phyloP scores from a whole-genome alignment of 1,140 invertebrate species.

The Tribolium castaneum region DNA sequence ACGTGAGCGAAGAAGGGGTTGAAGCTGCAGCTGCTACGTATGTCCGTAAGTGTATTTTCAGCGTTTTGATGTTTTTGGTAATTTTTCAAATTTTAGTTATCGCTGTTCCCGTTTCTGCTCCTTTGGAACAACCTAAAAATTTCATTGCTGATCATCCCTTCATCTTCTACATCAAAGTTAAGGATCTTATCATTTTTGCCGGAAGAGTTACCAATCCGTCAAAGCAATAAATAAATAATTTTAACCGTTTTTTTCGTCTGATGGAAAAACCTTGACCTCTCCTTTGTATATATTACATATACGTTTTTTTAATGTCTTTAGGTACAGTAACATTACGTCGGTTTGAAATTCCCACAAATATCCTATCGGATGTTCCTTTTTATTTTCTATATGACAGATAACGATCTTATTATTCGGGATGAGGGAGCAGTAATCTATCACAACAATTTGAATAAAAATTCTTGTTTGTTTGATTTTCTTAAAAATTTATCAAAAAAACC shows the following conservation, averaged over 20 bases:
- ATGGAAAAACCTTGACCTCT: not conserved
- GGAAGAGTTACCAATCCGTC: not conserved
- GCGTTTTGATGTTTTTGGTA: not conserved
- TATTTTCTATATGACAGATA: not conserved
- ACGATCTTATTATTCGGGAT: not conserved
- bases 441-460: too few species aligned
- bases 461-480: not conserved
- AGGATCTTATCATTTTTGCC: not conserved
- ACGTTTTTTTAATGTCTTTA: too few species aligned
- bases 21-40: constrained; percentile 69
- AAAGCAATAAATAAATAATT: too few species aligned
- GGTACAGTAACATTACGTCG: too few species aligned
- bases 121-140: constrained; percentile 54
- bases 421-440: too few species aligned
- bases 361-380: not conserved
- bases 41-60: constrained; percentile 45
- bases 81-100: not conserved
- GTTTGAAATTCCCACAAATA: not conserved
- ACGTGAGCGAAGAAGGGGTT: constrained; percentile 77
- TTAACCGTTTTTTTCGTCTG: too few species aligned
- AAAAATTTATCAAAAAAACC: not conserved
- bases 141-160: not conserved
- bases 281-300: too few species aligned
- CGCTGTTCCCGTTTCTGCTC: not conserved
- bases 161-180: not conserved